phyloP scores from a whole-genome alignment of 1,140 invertebrate genomes.

The Pseudomyrmex sp. region DNA sequence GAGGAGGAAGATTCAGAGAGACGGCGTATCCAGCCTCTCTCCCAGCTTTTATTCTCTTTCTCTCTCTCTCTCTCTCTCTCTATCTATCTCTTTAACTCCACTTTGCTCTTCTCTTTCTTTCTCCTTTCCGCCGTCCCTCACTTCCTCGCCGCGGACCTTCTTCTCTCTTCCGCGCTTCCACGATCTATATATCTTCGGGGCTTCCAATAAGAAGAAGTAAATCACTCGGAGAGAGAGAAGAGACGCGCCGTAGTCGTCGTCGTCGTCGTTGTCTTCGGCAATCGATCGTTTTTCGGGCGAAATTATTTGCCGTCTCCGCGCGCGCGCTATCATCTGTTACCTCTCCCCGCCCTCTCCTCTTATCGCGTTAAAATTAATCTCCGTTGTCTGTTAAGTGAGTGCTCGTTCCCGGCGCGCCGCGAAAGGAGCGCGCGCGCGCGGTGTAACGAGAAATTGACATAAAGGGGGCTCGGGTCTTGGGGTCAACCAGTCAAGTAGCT shows the following conservation, averaged over 20 bases:
- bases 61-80: not conserved
- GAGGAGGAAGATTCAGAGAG: conserved; percentile 58
- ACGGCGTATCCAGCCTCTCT: conserved; percentile 37
- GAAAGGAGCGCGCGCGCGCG: conserved; percentile 71
- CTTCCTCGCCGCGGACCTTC: conserved; percentile 35
- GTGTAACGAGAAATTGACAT: conserved; percentile 80
- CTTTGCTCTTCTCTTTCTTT: conserved; percentile 42
- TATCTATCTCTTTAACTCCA: not conserved
- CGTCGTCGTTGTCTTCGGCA: not conserved
- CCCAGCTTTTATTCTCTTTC: not conserved
- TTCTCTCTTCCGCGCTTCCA: conserved; percentile 30
- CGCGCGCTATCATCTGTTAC: conserved; percentile 39
- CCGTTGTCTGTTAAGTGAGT: conserved; percentile 44
- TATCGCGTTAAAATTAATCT: conserved; percentile 56
- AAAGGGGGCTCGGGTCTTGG: conserved; percentile 70
- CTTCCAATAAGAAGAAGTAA: conserved; percentile 57
- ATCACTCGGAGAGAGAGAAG: conserved; percentile 59
- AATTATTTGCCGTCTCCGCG: conserved; percentile 45
- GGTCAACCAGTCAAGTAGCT: conserved; percentile 78
- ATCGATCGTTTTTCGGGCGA: conserved; percentile 50
- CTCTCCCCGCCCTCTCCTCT: not conserved
- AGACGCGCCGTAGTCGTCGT: not conserved
- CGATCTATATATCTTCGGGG: conserved; percentile 47
- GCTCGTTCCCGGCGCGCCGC: conserved; percentile 61
- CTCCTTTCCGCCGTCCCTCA: conserved; percentile 1